phyloP scores from a whole-genome alignment of 2,797 vertebrate species.

The Xyrichtys novacula region DNA sequence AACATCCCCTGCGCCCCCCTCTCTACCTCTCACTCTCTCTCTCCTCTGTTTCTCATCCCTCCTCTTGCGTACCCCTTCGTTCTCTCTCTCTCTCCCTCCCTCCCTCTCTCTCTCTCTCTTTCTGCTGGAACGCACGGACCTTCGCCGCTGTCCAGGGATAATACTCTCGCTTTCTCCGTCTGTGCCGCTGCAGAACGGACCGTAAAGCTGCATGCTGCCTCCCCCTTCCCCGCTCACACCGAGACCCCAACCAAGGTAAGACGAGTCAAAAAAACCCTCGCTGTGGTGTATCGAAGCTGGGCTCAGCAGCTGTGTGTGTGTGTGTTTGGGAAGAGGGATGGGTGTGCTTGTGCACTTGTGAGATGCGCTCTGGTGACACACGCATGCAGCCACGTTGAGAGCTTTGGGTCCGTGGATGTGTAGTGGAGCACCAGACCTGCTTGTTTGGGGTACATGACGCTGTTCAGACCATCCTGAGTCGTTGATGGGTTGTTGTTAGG shows the following conservation, averaged over 20 bases:
- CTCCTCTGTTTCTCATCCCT: conserved; percentile 21
- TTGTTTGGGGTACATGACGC: neutral
- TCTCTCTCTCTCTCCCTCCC: conserved; percentile 2
- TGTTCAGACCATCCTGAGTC: conserved; percentile 19
- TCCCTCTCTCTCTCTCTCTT: conserved; percentile 14
- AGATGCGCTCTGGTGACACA: conserved; percentile 39
- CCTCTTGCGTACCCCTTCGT: conserved; percentile 12
- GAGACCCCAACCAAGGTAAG: conserved; percentile 61
- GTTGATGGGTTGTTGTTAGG: neutral
- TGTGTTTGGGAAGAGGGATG: neutral
- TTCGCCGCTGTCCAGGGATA: conserved; percentile 64
- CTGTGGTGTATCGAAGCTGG: conserved; percentile 3
- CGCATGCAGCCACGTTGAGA: conserved; percentile 35
- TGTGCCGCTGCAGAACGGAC: conserved; percentile 67
- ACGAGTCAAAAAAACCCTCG: conserved; percentile 1
- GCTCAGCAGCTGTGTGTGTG: conserved; percentile 8
- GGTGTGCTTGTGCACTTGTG: conserved; percentile 37
- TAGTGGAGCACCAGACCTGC: neutral
- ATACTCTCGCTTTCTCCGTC: conserved; percentile 54
- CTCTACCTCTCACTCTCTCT: conserved; percentile 9
- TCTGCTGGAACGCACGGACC: conserved; percentile 63
- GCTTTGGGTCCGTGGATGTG: conserved; percentile 1
- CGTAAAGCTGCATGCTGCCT: conserved; percentile 54
- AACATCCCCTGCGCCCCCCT: conserved; percentile 40
- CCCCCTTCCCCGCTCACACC: conserved; percentile 22